Percentiles rank a stretch among this genome's conserved stretches.
Evolutionary conservation across 35 echinoderm and acorn worm species (phyloP).

Genomic region (Lytechinus pictus): DNA sequence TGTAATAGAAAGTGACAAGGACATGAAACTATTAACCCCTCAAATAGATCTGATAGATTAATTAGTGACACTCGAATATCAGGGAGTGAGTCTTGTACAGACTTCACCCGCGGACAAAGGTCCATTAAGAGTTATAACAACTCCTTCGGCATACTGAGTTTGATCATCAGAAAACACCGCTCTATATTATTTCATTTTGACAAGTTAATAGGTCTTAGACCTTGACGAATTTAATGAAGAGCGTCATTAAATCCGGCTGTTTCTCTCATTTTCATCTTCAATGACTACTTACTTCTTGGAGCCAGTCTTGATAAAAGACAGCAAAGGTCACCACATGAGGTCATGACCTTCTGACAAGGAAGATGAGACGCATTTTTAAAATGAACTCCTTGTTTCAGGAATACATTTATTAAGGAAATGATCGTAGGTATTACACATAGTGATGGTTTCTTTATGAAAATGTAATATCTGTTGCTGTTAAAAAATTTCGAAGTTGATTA

Average conservation of each 20-base stretch:
- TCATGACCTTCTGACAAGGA: background rate
- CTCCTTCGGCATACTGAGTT: background rate
- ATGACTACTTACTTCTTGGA: background rate
- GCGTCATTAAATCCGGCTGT: background rate
- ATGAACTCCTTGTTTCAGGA: background rate
- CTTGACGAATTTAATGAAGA: background rate
- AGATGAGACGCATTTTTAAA: background rate
- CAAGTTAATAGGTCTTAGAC: conserved; percentile 9
- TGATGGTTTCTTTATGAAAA: too few species aligned
- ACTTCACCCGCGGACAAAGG: too few species aligned
- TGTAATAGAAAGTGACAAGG: background rate
- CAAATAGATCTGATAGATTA: background rate
- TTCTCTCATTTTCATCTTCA: conserved; percentile 2
- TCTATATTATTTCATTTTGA: background rate
- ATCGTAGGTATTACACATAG: too few species aligned
- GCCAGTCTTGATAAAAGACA: background rate
- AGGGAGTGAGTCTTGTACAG: background rate
- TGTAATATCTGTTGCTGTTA: too few species aligned
- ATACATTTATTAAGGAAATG: too few species aligned
- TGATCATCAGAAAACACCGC: background rate
- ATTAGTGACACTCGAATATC: background rate
- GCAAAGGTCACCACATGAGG: background rate
- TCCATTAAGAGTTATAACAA: too few species aligned
- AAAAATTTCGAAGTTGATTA: too few species aligned
- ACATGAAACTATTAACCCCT: background rate